Evolutionary conservation across 2,797 vertebrate genomes (phyloP), one percentile per base, ranked within the genome.

Genomic region (Sebastiscus albofasciatus): DNA sequence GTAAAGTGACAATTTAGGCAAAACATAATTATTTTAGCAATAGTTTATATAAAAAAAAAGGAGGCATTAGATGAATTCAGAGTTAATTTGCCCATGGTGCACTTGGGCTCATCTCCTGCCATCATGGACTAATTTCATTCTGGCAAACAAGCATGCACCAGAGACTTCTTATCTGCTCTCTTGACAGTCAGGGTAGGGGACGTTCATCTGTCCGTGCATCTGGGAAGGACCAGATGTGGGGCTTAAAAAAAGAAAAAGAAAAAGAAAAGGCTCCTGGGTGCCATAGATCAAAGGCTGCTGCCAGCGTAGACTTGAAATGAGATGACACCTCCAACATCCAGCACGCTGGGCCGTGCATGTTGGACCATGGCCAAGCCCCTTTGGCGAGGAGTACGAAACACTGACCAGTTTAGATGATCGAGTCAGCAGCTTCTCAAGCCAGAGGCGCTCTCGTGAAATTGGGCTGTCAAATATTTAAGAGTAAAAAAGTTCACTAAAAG

Each of bases 201-300:
- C 18, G 71, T 54, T 89, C 89, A 91, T 92, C 83, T 91, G 81
- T 67, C 87, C 1, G 5, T 77, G 72, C 88, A 87, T 89, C 86
- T 91, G 89, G 73, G 58, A 82, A 77, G 54, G 76, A 92, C 74
- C 90, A 90, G 84, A 87, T 93, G 91, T 76, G 69, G 34, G 8
- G 65, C 65, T 86, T 75, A 73, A 14, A 56, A 77, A 79, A 49
- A 52, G 54, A 52, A 70, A 33, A 33, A 69, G 29, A 65, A 36
- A 42, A 2, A 67, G 12, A 77, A 83, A 60, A 64, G 66, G 52
- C 85, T 85, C 82, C 26, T 33, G 69, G 67, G 80, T 67, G 68
- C 60, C 79, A 82, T 79, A 87, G 88, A 95, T 94, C 92, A 95
- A 93, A 93, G 90, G 77, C 75, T 85, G 69, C 46, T 86, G 84